A percentile compares a stretch with the other conserved stretches of the same genome.
Conservation (phyloP, 2,888 invertebrate genomes). For the Diaphora mendica region DNA sequence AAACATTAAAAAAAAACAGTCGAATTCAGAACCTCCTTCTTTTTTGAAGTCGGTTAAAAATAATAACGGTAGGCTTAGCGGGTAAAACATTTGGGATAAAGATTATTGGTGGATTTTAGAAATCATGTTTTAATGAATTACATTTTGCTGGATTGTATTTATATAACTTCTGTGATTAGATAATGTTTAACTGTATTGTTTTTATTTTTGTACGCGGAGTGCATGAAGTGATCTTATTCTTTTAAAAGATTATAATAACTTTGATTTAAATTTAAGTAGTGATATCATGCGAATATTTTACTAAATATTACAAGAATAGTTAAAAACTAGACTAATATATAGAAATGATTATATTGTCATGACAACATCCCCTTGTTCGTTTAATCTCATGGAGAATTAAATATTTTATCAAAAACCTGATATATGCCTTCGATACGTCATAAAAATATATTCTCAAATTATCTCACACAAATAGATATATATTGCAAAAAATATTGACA, state of each 20-base stretch:
- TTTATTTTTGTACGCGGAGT: neutral
- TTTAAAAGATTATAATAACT: too few species aligned
- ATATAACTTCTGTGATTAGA: neutral
- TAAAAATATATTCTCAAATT: neutral
- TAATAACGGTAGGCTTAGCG: neutral
- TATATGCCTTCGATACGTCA: neutral
- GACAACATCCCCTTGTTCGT: neutral
- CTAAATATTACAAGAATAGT: too few species aligned
- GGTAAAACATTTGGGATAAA: too few species aligned
- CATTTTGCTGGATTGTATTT: neutral
- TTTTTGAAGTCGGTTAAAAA: too few species aligned
- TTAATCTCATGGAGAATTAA: neutral
- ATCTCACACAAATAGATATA: conserved; percentile 4
- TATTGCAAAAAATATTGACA: conserved; percentile 7
- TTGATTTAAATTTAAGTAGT: too few species aligned
- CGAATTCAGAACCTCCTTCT: too few species aligned
- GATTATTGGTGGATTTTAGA: too few species aligned
- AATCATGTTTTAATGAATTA: neutral
- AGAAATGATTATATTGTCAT: neutral
- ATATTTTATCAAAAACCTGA: neutral
- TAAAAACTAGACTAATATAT: neutral
- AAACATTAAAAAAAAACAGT: too few species aligned
- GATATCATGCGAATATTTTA: too few species aligned
- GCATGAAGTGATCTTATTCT: neutral
- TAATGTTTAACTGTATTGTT: neutral